Evolutionary conservation across 1,140 invertebrate genomes (phyloP), one percentile per base, ranked within the genome.

Genomic region (Drosophila mayri): DNA sequence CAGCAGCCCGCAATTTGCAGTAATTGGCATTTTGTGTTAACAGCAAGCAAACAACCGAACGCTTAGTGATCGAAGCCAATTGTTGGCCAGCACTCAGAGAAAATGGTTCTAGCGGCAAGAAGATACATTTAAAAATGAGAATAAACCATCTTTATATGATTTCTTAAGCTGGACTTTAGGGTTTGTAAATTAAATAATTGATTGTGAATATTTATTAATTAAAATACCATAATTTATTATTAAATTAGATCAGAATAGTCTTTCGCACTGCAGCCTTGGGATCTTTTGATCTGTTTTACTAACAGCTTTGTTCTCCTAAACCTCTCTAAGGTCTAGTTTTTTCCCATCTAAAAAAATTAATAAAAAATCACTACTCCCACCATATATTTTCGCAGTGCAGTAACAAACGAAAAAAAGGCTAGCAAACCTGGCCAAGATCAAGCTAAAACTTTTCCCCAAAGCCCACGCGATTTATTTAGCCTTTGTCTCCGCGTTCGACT

Each of bases 21-120:
- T 88, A 88, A 88, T 88, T 88, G 81, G 71, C 86, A 73, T 79
- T 59, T 90, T 90, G 71, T 79, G 81, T 90, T 84, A 90, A 81
- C 85, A 80, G 66, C 58, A 62, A 65, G 61, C 73, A 90, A 88
- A 74, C 75, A 90, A 85, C 88, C 81, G 72, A 90, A 76, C 62
- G 68, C 55, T 71, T 63, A 74, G 49, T 58, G 73, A 90, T 88
- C 84, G 79, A 88, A 83, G 79, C n/a, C 84, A 86, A 81, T 78
- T 75, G 78, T 44, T 55, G 38, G 57, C 41, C 58, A 44, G 25
- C 52, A 37, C 66, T 54, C 18, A 2, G 30, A 28, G n/a, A 46
- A 54, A 67, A 70, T 40, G 9, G 9, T 6, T 35, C 41, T 37
- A 20, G 3, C 11, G 1, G 10, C 10, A 62, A 49, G 43, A 72